These are phyloP conservation scores for Fratercula arctica DNA, from an alignment of 2,797 vertebrate genomes.

Conservation along the genomic window DNA sequence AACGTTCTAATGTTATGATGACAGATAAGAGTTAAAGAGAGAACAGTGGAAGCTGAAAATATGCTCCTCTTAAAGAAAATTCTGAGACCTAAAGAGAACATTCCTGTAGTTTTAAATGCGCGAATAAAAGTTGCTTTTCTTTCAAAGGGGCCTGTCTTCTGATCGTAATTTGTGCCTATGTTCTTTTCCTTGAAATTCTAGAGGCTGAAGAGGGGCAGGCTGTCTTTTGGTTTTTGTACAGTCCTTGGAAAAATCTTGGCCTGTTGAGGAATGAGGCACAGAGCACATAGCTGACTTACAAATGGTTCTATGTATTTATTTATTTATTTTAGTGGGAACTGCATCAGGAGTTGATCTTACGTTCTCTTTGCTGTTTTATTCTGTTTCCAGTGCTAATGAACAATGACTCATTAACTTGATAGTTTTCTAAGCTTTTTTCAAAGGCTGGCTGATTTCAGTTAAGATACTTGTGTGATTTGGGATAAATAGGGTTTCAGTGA, in stretches of 20 bases:
- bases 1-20: neutral
- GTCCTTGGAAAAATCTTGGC: constrained; percentile 6
- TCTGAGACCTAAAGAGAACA: neutral
- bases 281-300: constrained; percentile 24
- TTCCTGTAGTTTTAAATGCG: neutral
- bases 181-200: constrained; percentile 32
- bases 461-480: neutral
- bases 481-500: neutral
- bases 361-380: neutral
- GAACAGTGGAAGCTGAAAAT: neutral
- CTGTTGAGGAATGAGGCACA: constrained; percentile 14
- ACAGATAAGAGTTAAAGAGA: neutral
- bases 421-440: neutral
- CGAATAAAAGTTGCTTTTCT: neutral
- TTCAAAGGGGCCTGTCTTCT: neutral
- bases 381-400: neutral
- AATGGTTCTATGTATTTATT: constrained; percentile 21
- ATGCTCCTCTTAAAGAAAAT: neutral
- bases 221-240: neutral
- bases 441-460: neutral
- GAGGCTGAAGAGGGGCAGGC: constrained; percentile 37
- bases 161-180: neutral
- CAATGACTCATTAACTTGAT: neutral
- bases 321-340: neutral
- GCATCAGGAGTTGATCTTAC: neutral